phyloP scores from a whole-genome alignment of 2,888 invertebrate species.

The Agonopterix arenella region DNA sequence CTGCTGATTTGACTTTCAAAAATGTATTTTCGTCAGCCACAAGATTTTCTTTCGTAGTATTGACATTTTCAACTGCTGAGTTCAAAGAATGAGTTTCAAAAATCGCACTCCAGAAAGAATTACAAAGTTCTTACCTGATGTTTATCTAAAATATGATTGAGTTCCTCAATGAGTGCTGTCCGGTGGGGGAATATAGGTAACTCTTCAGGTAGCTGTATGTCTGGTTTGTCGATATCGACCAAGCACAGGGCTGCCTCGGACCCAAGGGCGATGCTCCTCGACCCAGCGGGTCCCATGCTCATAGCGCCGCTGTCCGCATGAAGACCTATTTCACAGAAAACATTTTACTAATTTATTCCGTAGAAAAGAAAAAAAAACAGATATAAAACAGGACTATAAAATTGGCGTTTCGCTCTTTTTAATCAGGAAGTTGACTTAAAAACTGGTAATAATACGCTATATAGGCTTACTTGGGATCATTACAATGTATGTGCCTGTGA shows the following conservation, averaged over 20 bases:
- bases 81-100: too few species aligned
- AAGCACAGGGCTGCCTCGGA: constrained; percentile 94
- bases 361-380: neutral
- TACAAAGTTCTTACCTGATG: constrained; percentile 66
- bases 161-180: constrained; percentile 90
- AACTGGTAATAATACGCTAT: too few species aligned
- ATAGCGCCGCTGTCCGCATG: constrained; percentile 76
- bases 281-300: constrained; percentile 43
- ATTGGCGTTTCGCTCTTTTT: too few species aligned
- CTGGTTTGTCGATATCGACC: constrained; percentile 96
- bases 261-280: constrained; percentile 79
- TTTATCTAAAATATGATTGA: constrained; percentile 84
- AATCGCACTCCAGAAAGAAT: too few species aligned
- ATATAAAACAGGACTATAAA: neutral
- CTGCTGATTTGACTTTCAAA: too few species aligned
- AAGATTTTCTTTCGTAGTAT: too few species aligned
- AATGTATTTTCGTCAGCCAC: too few species aligned
- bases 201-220: constrained; percentile 96
- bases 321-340: constrained; percentile 53
- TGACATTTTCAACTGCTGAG: too few species aligned
- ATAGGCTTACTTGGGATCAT: too few species aligned
- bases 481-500: too few species aligned
- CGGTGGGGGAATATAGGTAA: constrained; percentile 95
- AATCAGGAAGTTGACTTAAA: too few species aligned
- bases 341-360: too few species aligned